Evolutionary conservation across 2,113 vertebrate genomes (phyloP), one percentile per base, ranked within the genome.

Genomic region (Rhabdornis inornatus): DNA sequence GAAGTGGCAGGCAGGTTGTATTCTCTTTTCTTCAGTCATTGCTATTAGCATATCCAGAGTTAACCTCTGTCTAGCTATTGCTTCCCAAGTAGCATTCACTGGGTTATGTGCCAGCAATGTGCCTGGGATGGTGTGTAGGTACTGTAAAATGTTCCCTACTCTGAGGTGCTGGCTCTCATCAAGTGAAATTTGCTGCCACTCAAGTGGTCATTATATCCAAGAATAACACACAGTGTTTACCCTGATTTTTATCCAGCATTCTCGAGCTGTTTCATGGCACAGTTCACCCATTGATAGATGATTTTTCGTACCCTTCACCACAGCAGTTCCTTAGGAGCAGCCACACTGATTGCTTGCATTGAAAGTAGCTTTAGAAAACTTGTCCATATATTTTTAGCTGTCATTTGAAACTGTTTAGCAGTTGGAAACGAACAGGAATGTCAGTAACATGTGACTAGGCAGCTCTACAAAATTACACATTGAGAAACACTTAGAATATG

Each of bases 401-500:
- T 53, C 80, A 49, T 90, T 93, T 89, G 83, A 89, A 89, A 88
- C 52, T 66, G 20, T 78, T 75, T 6, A 75, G 76, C 63, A 83
- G 53, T 52, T 89, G 90, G 80, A 93, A 90, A 69, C 15, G 56
- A 94, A 59, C 21, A 74, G 44, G 79, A 82, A 76, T 90, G 57
- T 59, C 60, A 87, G 70, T 33, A 89, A 70, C 70, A 66, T 74
- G 90, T 91, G 75, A 89, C 87, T 83, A 53, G 74, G 68, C 84
- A 83, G 44, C 57, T 60, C 88, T 61, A 53, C 75, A 76, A 61
- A 88, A 89, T 86, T 90, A 28, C 63, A 52, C 44, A 56, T 82
- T 95, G 61, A 89, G 86, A 97, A 92, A 82, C 37, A 76, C 71
- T 94, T 75, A 66, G 66, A 75, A 89, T 75, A 68, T 75, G 37